A percentile compares a stretch with the other conserved stretches of the same genome.
These are phyloP conservation scores for Hiodon tergisus DNA, from an alignment of 2,113 vertebrate genomes.

Conservation along the genomic window DNA sequence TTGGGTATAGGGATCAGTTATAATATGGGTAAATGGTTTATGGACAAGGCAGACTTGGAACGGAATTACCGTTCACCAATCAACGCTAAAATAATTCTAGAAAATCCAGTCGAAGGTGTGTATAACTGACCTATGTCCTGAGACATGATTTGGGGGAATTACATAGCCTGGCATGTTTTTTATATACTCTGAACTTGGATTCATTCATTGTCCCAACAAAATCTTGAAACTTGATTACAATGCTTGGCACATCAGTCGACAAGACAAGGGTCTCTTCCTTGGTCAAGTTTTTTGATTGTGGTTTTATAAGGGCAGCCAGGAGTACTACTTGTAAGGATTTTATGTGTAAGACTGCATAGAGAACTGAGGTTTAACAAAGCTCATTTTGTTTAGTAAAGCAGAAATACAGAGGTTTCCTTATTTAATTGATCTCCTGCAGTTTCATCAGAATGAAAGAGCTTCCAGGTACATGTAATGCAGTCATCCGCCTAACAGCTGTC, in stretches of 20 bases:
- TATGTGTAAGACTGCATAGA: not conserved
- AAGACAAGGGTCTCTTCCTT: not conserved
- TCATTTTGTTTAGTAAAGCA: no score
- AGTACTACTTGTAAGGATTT: not conserved
- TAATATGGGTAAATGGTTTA: no score
- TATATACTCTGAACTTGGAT: not conserved
- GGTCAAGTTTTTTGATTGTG: not conserved
- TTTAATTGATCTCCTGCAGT: not conserved
- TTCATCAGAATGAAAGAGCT: not conserved
- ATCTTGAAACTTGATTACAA: no score
- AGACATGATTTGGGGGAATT: no score
- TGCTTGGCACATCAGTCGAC: not conserved
- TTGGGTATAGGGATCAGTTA: no score
- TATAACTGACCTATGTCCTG: no score
- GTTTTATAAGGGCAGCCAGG: not conserved
- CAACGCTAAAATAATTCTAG: no score
- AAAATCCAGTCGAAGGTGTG: no score
- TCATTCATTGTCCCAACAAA: not conserved
- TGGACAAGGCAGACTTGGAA: no score
- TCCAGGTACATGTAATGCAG: not conserved
- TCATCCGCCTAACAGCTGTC: not conserved
- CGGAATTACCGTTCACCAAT: no score
- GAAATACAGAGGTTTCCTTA: not conserved
- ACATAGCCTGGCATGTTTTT: not conserved
- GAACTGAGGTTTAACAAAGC: no score